Conservation (phyloP, 92 coral and sea anemone genomes). For the Parazoanthus darwini region DNA sequence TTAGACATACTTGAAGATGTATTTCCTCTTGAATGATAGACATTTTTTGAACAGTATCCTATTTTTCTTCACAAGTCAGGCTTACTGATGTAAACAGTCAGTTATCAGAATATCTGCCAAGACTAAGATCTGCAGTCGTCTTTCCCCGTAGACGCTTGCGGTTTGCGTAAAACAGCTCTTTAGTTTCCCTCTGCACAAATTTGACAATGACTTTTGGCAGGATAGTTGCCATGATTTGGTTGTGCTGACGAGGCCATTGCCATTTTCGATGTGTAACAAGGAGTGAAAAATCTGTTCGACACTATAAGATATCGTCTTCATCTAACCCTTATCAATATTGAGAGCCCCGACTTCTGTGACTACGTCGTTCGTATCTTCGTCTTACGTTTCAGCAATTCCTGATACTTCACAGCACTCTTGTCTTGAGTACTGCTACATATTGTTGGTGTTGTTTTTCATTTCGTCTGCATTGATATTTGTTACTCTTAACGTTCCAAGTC, state of each 20-base stretch:
- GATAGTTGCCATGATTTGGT: not conserved
- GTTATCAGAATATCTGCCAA: slow-evolving; percentile 29
- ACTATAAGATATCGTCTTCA: slow-evolving; percentile 12
- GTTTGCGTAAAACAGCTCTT: slow-evolving; percentile 33
- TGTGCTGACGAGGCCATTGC: not conserved
- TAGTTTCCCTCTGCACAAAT: slow-evolving; percentile 37
- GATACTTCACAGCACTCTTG: not conserved
- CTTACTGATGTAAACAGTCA: slow-evolving; percentile 29
- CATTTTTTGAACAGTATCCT: slow-evolving; percentile 24
- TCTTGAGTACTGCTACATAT: no score
- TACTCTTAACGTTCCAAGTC: not conserved
- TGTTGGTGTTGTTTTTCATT: not conserved
- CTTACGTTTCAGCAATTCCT: not conserved
- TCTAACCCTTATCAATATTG: not conserved
- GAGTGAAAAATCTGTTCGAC: not conserved
- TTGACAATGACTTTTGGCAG: slow-evolving; percentile 32
- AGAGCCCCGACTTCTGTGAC: slow-evolving; percentile 21
- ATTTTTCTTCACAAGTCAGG: slow-evolving; percentile 11
- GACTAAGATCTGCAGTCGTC: slow-evolving; percentile 27
- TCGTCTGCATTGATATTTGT: not conserved
- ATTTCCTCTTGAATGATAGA: no score
- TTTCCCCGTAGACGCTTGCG: slow-evolving; percentile 35
- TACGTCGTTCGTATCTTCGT: slow-evolving; percentile 12
- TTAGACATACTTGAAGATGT: no score
- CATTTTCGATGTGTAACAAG: not conserved